Percentiles rank a stretch among this genome's conserved stretches.
These are phyloP conservation scores for Lasioglossum albipes DNA, from an alignment of 1,140 invertebrate genomes.

Conservation along the genomic window DNA sequence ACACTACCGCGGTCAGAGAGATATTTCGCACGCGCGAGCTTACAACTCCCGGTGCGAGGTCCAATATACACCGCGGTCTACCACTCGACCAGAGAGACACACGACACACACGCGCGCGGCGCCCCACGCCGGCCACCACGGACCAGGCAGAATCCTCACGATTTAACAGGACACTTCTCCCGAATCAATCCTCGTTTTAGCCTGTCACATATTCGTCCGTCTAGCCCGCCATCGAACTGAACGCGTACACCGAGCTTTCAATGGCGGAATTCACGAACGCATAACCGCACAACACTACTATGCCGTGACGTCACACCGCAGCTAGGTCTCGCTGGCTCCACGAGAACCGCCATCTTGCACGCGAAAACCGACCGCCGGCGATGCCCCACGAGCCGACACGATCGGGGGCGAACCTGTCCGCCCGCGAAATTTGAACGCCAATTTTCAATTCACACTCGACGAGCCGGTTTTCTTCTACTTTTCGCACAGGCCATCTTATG, in stretches of 20 bases:
- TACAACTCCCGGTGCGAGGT: conserved; percentile 36
- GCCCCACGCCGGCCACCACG: conserved; percentile 54
- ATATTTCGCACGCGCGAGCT: conserved; percentile 38
- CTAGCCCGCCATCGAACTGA: conserved; percentile 21
- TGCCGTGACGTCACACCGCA: conserved; percentile 71
- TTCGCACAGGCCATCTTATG: too few relatives aligned
- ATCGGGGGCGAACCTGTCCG: neutral
- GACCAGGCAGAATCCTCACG: conserved; percentile 35
- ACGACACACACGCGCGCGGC: conserved; percentile 41
- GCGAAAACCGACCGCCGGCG: conserved; percentile 22
- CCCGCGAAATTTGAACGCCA: conserved; percentile 32
- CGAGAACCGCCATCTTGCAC: conserved; percentile 66
- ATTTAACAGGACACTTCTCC: conserved; percentile 25
- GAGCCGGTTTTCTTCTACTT: too few relatives aligned
- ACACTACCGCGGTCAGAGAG: conserved; percentile 45
- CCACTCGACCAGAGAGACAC: conserved; percentile 27
- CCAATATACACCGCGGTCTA: conserved; percentile 14
- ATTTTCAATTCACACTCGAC: neutral
- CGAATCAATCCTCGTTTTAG: conserved; percentile 4
- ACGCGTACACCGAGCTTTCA: conserved; percentile 54
- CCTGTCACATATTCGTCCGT: conserved; percentile 60
- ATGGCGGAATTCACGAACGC: conserved; percentile 75
- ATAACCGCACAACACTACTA: conserved; percentile 67
- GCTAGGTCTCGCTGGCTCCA: conserved; percentile 50
- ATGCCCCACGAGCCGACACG: neutral